A percentile compares a stretch with the other conserved stretches of the same genome.
Conservation (phyloP, 2,797 vertebrate genomes). For the Sardinella longiceps region DNA sequence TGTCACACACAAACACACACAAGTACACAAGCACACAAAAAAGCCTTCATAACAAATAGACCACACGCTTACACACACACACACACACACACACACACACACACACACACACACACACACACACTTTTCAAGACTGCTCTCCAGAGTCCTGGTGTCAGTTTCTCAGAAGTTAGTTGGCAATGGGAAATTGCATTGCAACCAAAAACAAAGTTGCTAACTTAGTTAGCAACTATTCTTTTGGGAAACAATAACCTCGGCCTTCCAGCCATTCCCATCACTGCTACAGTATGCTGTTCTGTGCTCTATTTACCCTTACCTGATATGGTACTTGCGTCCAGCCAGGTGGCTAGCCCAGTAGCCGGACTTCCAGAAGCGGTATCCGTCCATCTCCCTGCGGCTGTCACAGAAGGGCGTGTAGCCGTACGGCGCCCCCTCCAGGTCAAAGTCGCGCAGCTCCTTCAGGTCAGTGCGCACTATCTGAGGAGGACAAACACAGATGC, state of each 20-base stretch:
- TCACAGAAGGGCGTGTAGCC: slow-evolving; percentile 98
- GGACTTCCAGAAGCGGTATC: slow-evolving; percentile 97
- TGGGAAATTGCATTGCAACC: too few relatives aligned
- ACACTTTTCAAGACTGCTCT: neutral
- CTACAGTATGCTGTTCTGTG: neutral
- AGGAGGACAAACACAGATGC: neutral
- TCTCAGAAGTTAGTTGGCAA: too few relatives aligned
- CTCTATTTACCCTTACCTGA: slow-evolving; percentile 79
- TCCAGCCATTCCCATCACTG: neutral
- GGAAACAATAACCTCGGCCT: too few relatives aligned
- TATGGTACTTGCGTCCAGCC: slow-evolving; percentile 95
- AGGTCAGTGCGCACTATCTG: slow-evolving; percentile 98
- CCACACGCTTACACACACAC: neutral
- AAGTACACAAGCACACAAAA: too few relatives aligned
- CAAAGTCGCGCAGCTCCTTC: slow-evolving; percentile 92
- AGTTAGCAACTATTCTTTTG: too few relatives aligned
- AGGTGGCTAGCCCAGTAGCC: slow-evolving; percentile 98
- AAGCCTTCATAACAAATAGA: neutral
- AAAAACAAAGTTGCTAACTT: too few relatives aligned
- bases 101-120: neutral
- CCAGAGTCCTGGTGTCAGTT: too few relatives aligned
- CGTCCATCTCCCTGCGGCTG: slow-evolving; percentile 95
- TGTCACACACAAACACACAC: neutral
- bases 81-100: neutral
- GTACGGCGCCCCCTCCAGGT: slow-evolving; percentile 93